Conservation (phyloP, 1,140 invertebrate genomes). For the Sarcophaga peregrina region DNA sequence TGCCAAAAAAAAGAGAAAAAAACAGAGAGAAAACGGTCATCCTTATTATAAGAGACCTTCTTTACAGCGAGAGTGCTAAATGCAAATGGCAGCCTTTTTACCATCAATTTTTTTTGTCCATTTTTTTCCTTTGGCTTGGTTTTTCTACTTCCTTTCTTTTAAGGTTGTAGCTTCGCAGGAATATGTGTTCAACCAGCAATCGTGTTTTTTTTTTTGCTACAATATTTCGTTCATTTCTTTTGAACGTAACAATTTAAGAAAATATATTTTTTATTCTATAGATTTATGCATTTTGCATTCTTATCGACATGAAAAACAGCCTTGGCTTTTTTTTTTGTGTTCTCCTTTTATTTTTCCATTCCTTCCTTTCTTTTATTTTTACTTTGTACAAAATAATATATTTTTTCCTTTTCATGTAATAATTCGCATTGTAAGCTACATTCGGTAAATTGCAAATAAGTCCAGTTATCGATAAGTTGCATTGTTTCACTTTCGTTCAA, state of each 20-base stretch:
- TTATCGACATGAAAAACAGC: slow-evolving; percentile 37
- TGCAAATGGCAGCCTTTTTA: slow-evolving; percentile 24
- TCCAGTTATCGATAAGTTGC: too few species aligned
- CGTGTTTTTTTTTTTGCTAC: too few species aligned
- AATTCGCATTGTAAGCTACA: too few species aligned
- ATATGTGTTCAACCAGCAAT: too few species aligned
- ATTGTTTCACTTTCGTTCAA: too few species aligned
- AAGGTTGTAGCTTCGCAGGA: neutral
- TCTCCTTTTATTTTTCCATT: too few species aligned
- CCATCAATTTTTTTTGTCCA: neutral
- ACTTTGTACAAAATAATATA: neutral
- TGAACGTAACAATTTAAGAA: slow-evolving; percentile 9
- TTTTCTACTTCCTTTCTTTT: slow-evolving; percentile 22
- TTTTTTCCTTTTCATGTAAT: neutral
- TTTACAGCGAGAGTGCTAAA: neutral
- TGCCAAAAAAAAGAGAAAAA: neutral
- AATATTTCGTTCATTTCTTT: neutral
- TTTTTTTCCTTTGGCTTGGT: too few species aligned
- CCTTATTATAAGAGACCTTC: neutral
- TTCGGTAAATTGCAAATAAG: too few species aligned
- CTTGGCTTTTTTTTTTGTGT: neutral
- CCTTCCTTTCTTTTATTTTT: too few species aligned
- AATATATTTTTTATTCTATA: slow-evolving; percentile 13
- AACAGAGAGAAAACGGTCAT: too few species aligned
- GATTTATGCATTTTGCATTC: slow-evolving; percentile 38